Conservation (phyloP, 1,140 invertebrate species). For the Prorops nasuta region DNA sequence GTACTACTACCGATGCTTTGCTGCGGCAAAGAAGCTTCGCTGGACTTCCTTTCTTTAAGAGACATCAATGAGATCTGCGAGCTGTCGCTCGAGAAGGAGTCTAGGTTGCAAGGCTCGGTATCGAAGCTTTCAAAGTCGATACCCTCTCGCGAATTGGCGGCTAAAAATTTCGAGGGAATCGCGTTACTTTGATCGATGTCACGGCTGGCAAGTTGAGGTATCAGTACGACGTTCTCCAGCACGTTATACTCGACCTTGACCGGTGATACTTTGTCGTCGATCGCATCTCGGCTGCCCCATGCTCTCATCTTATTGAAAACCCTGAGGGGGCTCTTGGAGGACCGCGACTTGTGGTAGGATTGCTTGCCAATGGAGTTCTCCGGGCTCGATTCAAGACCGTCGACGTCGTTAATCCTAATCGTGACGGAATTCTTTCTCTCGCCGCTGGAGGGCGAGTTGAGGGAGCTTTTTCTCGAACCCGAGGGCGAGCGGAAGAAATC, state of each 20-base stretch:
- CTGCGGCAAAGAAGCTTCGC: slow-evolving; percentile 25
- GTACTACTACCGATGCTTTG: slow-evolving; percentile 9
- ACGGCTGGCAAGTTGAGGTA: slow-evolving; percentile 25
- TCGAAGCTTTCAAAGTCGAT: slow-evolving; percentile 53
- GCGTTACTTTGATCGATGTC: slow-evolving; percentile 21
- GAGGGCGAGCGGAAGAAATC: slow-evolving; percentile 53
- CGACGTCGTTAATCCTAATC: slow-evolving; percentile 39
- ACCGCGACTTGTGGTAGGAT: slow-evolving; percentile 42
- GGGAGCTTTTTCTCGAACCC: slow-evolving; percentile 50
- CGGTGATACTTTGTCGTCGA: slow-evolving; percentile 35
- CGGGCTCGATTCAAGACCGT: slow-evolving; percentile 44
- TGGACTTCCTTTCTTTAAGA: slow-evolving; percentile 26
- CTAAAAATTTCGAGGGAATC: slow-evolving; percentile 42
- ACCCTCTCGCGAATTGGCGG: slow-evolving; percentile 48
- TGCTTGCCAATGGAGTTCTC: slow-evolving; percentile 41
- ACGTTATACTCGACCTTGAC: slow-evolving; percentile 41
- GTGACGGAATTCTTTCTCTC: slow-evolving; percentile 42
- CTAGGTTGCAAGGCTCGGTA: slow-evolving; percentile 42
- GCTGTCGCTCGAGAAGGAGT: slow-evolving; percentile 44
- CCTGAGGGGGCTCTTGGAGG: slow-evolving; percentile 49
- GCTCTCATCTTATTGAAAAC: slow-evolving; percentile 45
- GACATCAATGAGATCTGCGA: slow-evolving; percentile 37
- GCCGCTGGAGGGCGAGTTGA: slow-evolving; percentile 31
- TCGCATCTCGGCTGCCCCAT: slow-evolving; percentile 47
- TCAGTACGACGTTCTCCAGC: slow-evolving; percentile 32